Percentiles rank a stretch among this genome's conserved stretches.
Evolutionary conservation across 2,113 vertebrate genomes (phyloP).

Genomic region (Ammodytes dubius): DNA sequence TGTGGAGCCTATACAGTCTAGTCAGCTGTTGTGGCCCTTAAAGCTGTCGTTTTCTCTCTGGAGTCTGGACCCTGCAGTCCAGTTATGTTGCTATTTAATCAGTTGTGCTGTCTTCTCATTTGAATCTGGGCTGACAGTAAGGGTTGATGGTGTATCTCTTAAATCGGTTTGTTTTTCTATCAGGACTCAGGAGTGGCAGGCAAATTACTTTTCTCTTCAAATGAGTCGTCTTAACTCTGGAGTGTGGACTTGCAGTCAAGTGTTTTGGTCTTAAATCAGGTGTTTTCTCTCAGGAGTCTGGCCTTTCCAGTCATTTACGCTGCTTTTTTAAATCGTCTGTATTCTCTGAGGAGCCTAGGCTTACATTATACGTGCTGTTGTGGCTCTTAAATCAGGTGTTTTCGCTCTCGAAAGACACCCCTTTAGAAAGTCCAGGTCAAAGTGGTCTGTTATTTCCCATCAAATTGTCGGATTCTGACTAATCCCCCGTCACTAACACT

Average conservation of each 20-base stretch:
- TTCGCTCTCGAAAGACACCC: background rate
- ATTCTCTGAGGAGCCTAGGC: background rate
- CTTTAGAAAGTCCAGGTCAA: too few species aligned
- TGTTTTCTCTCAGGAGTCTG: conserved; percentile 7
- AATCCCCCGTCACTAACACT: background rate
- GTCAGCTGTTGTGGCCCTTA: conserved; percentile 11
- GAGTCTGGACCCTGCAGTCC: background rate
- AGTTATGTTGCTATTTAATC: background rate
- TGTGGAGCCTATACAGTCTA: background rate
- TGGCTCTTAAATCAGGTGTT: background rate
- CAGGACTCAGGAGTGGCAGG: too few species aligned
- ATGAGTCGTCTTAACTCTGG: background rate
- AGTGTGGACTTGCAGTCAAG: background rate
- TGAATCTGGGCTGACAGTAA: background rate
- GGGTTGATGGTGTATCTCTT: background rate
- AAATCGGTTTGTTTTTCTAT: background rate
- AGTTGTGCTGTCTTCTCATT: background rate
- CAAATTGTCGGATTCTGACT: background rate
- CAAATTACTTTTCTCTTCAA: background rate
- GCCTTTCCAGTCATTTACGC: background rate
- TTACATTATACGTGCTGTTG: background rate
- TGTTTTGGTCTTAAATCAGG: background rate
- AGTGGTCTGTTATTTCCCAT: background rate
- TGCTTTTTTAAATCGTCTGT: background rate
- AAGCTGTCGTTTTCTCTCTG: background rate